Conservation (phyloP, 2,888 invertebrate genomes). For the Nysson spinosus region DNA sequence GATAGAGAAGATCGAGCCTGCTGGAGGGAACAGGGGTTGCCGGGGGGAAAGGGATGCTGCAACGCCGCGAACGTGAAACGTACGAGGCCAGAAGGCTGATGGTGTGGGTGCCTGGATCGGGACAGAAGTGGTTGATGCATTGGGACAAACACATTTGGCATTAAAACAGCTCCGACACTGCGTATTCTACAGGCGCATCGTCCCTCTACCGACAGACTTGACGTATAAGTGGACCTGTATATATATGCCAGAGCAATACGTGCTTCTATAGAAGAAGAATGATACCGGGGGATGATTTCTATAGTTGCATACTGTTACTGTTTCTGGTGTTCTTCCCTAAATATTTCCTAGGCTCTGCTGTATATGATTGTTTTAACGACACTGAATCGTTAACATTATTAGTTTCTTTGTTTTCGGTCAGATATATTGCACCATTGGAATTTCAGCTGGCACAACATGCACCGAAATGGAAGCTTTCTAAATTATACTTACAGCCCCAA, state of each 20-base stretch:
- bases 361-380: too few species aligned
- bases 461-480: too few species aligned
- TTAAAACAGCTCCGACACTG: slow-evolving; percentile 62
- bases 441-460: too few species aligned
- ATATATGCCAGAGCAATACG: too few species aligned
- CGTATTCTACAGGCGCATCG: slow-evolving; percentile 47
- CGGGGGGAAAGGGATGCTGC: slow-evolving; percentile 5
- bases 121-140: slow-evolving; percentile 65
- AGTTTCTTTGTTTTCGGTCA: too few species aligned
- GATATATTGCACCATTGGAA: too few species aligned
- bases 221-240: slow-evolving; percentile 12
- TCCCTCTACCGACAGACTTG: slow-evolving; percentile 37
- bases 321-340: too few species aligned
- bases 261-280: too few species aligned
- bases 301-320: too few species aligned
- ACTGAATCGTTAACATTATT: too few species aligned
- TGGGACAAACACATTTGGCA: slow-evolving; percentile 67
- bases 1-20: slow-evolving; percentile 1
- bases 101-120: slow-evolving; percentile 48
- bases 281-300: background rate
- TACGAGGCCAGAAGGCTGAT: slow-evolving; percentile 38
- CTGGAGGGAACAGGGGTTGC: slow-evolving; percentile 17
- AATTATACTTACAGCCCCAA: too few species aligned
- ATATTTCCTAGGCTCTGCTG: too few species aligned
- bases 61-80: slow-evolving; percentile 36